Evolutionary conservation across 35 echinoderm and acorn worm genomes (phyloP), one percentile per base, ranked within the genome.

Genomic region (Strongylocentrotus purpuratus): DNA sequence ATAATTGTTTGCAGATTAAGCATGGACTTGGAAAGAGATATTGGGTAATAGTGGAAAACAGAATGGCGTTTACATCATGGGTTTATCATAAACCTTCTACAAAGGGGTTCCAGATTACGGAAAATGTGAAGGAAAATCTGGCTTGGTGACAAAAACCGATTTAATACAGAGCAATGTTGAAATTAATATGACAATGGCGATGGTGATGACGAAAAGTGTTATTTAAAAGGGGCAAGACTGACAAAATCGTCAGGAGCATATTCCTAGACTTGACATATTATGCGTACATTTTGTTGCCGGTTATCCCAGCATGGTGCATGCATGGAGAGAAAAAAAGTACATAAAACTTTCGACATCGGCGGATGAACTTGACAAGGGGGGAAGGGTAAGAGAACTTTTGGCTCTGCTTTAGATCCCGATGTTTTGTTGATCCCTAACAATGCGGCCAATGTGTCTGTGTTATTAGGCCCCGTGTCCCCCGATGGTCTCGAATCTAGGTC

Each of bases 371-470:
- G 65, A n/a, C 4, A 18, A n/a, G 2, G 65, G 65, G 61, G 65
- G 65, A 78, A 78, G 65, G 65, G 65, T 78, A 78, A 59, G 65
- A 78, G 65, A 78, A 78, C 65, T 78, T 59, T 78, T 78, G 65
- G 65, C 65, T 78, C 65, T 78, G 65, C 22, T 78, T 2, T 78
- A 78, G 65, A 78, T 88, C 45, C 25, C 45, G 87, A 89, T 89
- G 87, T 89, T 89, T 89, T 89, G 87, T 89, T 89, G 87, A 89
- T 33, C 87, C 87, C 87, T 45, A 89, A 89, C 32, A 89, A 89
- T 89, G 87, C 87, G 87, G 87, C 45, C 87, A 89, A 89, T 89
- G 87, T 89, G 87, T 89, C 87, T 89, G 87, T 89, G 87, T 89
- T 89, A 89, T 89, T 89, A 89, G 33, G 87, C 12, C 33, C 33